Percentiles rank a stretch among this genome's conserved stretches.
phyloP scores from a whole-genome alignment of 2,888 invertebrate genomes.

The Agrilus mali region DNA sequence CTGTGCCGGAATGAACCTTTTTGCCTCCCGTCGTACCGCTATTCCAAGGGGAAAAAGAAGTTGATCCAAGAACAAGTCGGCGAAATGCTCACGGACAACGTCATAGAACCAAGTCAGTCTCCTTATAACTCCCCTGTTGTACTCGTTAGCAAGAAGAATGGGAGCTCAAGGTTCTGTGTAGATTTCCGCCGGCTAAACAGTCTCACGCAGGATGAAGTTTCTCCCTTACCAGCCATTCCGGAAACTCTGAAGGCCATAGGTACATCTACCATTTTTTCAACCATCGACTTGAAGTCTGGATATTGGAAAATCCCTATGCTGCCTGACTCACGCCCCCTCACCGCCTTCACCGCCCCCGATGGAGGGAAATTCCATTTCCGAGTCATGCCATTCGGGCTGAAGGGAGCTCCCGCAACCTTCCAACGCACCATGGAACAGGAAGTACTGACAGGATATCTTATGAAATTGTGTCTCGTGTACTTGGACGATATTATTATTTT shows the following conservation, averaged over 20 bases:
- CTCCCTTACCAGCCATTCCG: slow-evolving; percentile 14
- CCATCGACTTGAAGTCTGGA: slow-evolving; percentile 20
- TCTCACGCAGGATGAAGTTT: slow-evolving; percentile 7
- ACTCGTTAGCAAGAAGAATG: slow-evolving; percentile 14
- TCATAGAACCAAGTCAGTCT: not conserved
- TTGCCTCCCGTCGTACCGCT: not conserved
- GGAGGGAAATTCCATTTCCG: slow-evolving; percentile 19
- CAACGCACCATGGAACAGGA: slow-evolving; percentile 18
- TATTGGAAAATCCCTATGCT: slow-evolving; percentile 23
- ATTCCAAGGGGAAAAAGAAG: not conserved
- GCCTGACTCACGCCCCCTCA: slow-evolving; percentile 1
- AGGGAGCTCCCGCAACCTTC: slow-evolving; percentile 19
- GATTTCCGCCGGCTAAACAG: slow-evolving; percentile 15
- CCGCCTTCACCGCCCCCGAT: slow-evolving; percentile 13
- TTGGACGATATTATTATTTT: slow-evolving; percentile 20
- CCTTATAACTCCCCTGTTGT: slow-evolving; percentile 12
- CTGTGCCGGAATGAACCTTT: not conserved
- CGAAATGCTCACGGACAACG: not conserved
- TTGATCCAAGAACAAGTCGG: not conserved
- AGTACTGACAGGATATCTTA: slow-evolving; percentile 12
- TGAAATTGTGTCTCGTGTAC: slow-evolving; percentile 15
- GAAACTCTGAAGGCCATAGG: slow-evolving; percentile 17
- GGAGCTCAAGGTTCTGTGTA: not conserved
- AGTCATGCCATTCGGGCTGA: slow-evolving; percentile 20
- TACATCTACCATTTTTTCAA: slow-evolving; percentile 17